Base-by-base conservation (phyloP, 2,797 vertebrate genomes). In the Anniella stebbinsi region DNA sequence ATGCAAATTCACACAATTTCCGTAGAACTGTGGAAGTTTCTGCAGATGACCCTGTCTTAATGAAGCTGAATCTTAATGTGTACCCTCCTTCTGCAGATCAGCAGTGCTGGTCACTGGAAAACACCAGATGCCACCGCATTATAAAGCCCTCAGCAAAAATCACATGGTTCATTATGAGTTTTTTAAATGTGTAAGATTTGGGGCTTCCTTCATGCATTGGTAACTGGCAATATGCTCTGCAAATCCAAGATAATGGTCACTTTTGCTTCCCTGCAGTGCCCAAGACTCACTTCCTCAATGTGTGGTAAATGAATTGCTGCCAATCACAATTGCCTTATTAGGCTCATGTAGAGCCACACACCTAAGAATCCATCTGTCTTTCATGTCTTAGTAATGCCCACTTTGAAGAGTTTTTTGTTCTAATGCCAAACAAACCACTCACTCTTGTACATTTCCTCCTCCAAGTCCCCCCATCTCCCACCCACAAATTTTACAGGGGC, bases 181-280 rank as follows among this genome's bases (percentile, higher is more conserved):
- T 90, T 54, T 90, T 69, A 87, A 90, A 87, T 87, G 72, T 87
- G 89, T n/a, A 83, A 83, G 48, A 69, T 87, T 76, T 77, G 25
- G 28, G 54, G 72, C 81, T 90, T 87, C 80, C 80, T 84, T 83
- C 67, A 69, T 83, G 28, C 60, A 83, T 90, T 87, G 80, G 89
- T 77, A 90, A 90, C 80, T 80, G 75, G 75, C 66, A 89, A 57
- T 76, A 76, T 30, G 80, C 80, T 90, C 85, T 90, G 63, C 18
- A 84, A 90, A 90, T 90, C 85, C 85, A 90, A 90, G 85, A 90
- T 87, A 90, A 90, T 87, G 80, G 45, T 90, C 85, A 87, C 80
- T 87, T 87, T 83, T 67, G 80, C 85, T 83, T 87, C 78, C 85
- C 80, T 90, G 85, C 89, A 76, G 80, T 67, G 86, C 23, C n/a